phyloP scores from a whole-genome alignment of 2,797 vertebrate genomes.

The Tachyglossus aculeatus region DNA sequence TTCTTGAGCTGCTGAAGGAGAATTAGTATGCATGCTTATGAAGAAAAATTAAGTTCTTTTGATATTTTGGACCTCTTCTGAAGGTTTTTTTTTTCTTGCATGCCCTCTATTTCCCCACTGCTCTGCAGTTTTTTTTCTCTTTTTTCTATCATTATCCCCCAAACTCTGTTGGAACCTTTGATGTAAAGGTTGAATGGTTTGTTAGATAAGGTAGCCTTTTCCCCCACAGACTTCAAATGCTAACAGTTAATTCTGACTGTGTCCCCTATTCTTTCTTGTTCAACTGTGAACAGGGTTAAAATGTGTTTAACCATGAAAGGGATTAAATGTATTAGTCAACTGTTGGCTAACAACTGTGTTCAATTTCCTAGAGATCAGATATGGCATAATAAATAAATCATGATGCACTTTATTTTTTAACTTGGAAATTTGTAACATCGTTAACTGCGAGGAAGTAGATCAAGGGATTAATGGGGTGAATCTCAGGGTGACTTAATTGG shows the following conservation, averaged over 20 bases:
- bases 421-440: conserved; percentile 30
- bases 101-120: background rate
- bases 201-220: background rate
- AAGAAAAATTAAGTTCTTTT: background rate
- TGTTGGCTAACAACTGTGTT: background rate
- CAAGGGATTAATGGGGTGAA: conserved; percentile 25
- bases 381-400: background rate
- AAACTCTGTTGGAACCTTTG: background rate
- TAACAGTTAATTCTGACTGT: no score
- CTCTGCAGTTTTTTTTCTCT: rapidly evolving
- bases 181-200: background rate
- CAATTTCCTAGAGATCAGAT: background rate
- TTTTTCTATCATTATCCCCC: background rate
- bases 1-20: background rate
- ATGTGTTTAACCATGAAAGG: rapidly evolving
- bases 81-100: no score
- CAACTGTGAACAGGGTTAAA: background rate
- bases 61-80: background rate
- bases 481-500: conserved; percentile 9
- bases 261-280: no score
- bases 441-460: conserved; percentile 41
- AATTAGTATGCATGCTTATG: background rate
- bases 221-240: background rate
- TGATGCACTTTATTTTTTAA: background rate
- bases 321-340: background rate